Evolutionary conservation across 2,888 invertebrate species (phyloP).

Genomic region (Microplitis manilae): DNA sequence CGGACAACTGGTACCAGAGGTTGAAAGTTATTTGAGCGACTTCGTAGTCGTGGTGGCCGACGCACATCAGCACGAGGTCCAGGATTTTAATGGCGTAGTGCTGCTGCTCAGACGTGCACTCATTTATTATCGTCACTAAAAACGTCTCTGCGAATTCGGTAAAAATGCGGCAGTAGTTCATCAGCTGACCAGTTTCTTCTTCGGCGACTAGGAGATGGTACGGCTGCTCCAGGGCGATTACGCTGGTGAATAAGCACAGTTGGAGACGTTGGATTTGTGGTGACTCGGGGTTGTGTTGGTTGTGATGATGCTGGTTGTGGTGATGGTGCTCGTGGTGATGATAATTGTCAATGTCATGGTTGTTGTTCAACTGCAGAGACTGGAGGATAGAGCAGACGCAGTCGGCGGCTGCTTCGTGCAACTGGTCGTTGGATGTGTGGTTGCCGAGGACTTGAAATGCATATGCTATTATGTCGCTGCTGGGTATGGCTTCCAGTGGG

Average conservation of each 20-base stretch:
- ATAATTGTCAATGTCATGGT: conserved; percentile 72
- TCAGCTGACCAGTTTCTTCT: conserved; percentile 94
- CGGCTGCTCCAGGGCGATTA: conserved; percentile 85
- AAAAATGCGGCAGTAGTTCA: conserved; percentile 95
- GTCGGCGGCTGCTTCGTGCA: conserved; percentile 94
- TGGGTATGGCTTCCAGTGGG: conserved; percentile 81
- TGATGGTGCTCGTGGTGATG: neutral
- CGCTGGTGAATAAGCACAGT: conserved; percentile 85
- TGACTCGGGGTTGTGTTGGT: neutral
- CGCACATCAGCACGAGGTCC: conserved; percentile 91
- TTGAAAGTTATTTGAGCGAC: conserved; percentile 92
- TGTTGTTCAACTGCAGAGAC: conserved; percentile 79
- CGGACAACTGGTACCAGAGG: conserved; percentile 96
- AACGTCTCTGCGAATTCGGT: conserved; percentile 95
- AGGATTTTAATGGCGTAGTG: conserved; percentile 88
- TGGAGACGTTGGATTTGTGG: conserved; percentile 79
- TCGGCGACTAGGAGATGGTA: conserved; percentile 93
- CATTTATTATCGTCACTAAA: conserved; percentile 84
- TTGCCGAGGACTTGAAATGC: conserved; percentile 81
- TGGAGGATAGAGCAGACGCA: conserved; percentile 90
- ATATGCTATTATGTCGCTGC: conserved; percentile 82
- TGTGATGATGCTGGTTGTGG: neutral
- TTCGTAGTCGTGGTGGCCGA: conserved; percentile 98
- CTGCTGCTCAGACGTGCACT: conserved; percentile 76
- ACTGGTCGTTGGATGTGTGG: conserved; percentile 75